A percentile compares a stretch with the other conserved stretches of the same genome.
phyloP scores from a whole-genome alignment of 1,140 invertebrate species.

The Drosophila repleta region DNA sequence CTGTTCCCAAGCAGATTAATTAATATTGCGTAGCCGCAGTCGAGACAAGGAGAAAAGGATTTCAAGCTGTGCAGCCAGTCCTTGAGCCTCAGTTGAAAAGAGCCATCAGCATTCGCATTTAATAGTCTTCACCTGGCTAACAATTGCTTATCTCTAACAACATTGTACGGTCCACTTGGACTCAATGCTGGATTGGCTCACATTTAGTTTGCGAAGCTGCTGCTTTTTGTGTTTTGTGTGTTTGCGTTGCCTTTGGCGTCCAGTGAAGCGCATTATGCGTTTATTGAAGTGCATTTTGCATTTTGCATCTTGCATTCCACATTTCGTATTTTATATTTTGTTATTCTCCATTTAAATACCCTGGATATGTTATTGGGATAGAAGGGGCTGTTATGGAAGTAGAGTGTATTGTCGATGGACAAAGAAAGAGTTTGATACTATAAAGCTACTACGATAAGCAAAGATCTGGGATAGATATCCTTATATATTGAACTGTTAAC shows the following conservation, averaged over 20 bases:
- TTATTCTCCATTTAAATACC: slow-evolving; percentile 22
- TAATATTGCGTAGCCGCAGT: slow-evolving; percentile 22
- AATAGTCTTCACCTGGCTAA: slow-evolving; percentile 33
- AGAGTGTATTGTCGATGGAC: too few species aligned
- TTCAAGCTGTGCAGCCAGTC: slow-evolving; percentile 32
- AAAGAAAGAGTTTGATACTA: too few species aligned
- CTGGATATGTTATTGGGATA: background rate
- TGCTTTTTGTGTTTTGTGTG: slow-evolving; percentile 40
- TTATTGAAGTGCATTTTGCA: slow-evolving; percentile 70
- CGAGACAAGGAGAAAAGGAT: slow-evolving; percentile 17
- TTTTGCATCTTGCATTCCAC: slow-evolving; percentile 35
- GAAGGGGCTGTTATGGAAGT: too few species aligned
- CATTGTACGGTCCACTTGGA: slow-evolving; percentile 3
- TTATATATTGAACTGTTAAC: too few species aligned
- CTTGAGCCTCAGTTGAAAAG: slow-evolving; percentile 26
- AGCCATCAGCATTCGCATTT: slow-evolving; percentile 32
- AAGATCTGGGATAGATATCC: too few species aligned
- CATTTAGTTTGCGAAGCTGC: slow-evolving; percentile 1
- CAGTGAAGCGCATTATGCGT: slow-evolving; percentile 73
- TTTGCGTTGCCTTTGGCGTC: slow-evolving; percentile 67
- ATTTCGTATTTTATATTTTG: slow-evolving; percentile 19
- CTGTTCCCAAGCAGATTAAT: slow-evolving; percentile 48
- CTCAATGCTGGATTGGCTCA: slow-evolving; percentile 3
- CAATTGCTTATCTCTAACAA: slow-evolving; percentile 26
- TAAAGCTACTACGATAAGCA: too few species aligned